Evolutionary conservation across 92 coral and sea anemone species (phyloP), one percentile per base, ranked within the genome.

Genomic region (Epizoanthus illoricatus): DNA sequence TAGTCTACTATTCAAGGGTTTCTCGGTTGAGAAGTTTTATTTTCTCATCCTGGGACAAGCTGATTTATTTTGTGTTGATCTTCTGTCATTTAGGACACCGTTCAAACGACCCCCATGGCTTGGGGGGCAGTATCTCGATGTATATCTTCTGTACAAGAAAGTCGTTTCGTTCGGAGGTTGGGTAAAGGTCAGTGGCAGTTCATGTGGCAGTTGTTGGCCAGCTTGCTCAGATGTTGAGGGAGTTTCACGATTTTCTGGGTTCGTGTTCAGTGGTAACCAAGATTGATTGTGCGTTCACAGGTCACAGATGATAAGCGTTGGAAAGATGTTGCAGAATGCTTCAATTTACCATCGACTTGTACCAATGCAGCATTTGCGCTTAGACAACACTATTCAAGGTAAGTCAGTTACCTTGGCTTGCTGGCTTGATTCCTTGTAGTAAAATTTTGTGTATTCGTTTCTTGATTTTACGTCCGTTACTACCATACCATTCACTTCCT

Each of bases 301-400:
- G 93, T 96, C 68, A 96, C 99, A 4, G 99, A 96, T 76, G 99
- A 94, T 33, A 93, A 90, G 58, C 88, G 86, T 66, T 96, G 99
- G 99, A 88, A 94, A 81, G 99, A 96, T 52, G 94, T 96, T 17
- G 98, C 98, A 23, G 95, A 96, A 70, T 89, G 88, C 73, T 96
- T 96, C 45, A 96, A 96, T 75, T 83, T 96, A 19, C 99, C 99
- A 74, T 86, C 98, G 55, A 96, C 97, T 28, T 96, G 99, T 82
- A 94, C 97, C n/a, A 96, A 96, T 72, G 97, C 99, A 43, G 99
- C 99, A 21, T 96, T 94, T 85, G 99, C 99, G 41, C 84, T 96
- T 36, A 84, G 99, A 78, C 99, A 96, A 33, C 94, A 94, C 79
- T 96, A 96, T 82, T 89, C 97, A 55, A 91, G 99, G 99, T 91